A percentile compares a stretch with the other conserved stretches of the same genome.
phyloP scores from a whole-genome alignment of 1,140 invertebrate genomes.

The Bombyx mandarina region DNA sequence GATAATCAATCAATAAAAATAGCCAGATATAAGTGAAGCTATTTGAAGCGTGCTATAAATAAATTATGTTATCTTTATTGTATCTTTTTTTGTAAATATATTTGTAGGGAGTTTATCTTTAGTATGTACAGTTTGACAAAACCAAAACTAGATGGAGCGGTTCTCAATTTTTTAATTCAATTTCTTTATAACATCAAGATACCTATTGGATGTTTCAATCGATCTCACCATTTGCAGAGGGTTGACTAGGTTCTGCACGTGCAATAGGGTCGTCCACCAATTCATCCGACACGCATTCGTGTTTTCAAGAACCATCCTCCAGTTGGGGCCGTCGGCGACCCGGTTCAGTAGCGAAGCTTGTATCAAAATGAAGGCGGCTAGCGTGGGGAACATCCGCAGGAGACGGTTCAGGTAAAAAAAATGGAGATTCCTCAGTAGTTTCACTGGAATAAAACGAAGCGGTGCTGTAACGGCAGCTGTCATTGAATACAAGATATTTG shows the following conservation, averaged over 20 bases:
- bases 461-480: no score
- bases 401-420: conserved; percentile 67
- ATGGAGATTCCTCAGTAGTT: conserved; percentile 26
- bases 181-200: no score
- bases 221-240: conserved; percentile 16
- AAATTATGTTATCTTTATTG: no score
- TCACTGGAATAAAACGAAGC: conserved; percentile 22
- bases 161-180: no score
- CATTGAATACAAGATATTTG: no score
- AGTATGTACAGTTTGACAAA: no score
- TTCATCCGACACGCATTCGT: conserved; percentile 22
- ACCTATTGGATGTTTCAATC: background rate
- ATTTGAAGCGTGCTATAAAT: no score
- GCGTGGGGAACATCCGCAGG: conserved; percentile 72
- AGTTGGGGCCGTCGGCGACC: conserved; percentile 73
- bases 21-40: no score
- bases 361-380: conserved; percentile 71
- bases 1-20: no score
- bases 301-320: conserved; percentile 25
- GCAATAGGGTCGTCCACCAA: conserved; percentile 37
- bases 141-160: no score
- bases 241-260: conserved; percentile 33
- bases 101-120: no score
- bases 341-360: conserved; percentile 69
- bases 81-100: no score